Conservation (phyloP, 2,797 vertebrate species). For the Ctenochaetus hawaiiensis region DNA sequence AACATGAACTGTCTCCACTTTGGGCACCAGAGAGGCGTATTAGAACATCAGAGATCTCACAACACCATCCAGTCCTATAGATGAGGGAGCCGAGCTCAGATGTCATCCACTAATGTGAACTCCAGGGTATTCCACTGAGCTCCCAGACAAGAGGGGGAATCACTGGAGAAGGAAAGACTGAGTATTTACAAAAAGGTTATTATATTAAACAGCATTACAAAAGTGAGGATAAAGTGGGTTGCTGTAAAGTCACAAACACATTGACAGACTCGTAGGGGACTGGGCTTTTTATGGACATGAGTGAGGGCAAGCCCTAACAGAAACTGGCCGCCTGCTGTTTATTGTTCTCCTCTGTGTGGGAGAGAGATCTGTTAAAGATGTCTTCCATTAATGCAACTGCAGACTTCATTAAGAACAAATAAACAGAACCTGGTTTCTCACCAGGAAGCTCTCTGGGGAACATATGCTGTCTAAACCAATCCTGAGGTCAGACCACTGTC, state of each 20-base stretch:
- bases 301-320: slow-evolving; percentile 35
- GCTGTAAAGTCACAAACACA: slow-evolving; percentile 10
- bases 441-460: slow-evolving; percentile 52
- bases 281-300: slow-evolving; percentile 1
- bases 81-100: slow-evolving; percentile 55
- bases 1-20: slow-evolving; percentile 21
- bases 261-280: no score
- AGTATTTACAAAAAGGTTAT: background rate
- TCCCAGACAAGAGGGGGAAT: slow-evolving; percentile 17
- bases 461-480: slow-evolving; percentile 53
- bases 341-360: slow-evolving; percentile 69
- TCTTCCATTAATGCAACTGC: slow-evolving; percentile 66
- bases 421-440: slow-evolving; percentile 62
- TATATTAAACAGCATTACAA: slow-evolving; percentile 1
- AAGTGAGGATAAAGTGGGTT: background rate
- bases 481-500: slow-evolving; percentile 66
- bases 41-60: slow-evolving; percentile 29
- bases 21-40: slow-evolving; percentile 28
- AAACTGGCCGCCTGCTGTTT: slow-evolving; percentile 55
- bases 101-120: slow-evolving; percentile 62
- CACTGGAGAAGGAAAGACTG: slow-evolving; percentile 2
- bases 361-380: slow-evolving; percentile 64
- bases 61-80: slow-evolving; percentile 30
- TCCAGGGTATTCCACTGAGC: slow-evolving; percentile 40
- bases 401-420: slow-evolving; percentile 76